Evolutionary conservation across 2,888 invertebrate genomes (phyloP), one percentile per base, ranked within the genome.

Genomic region (Heliothis peltigera): DNA sequence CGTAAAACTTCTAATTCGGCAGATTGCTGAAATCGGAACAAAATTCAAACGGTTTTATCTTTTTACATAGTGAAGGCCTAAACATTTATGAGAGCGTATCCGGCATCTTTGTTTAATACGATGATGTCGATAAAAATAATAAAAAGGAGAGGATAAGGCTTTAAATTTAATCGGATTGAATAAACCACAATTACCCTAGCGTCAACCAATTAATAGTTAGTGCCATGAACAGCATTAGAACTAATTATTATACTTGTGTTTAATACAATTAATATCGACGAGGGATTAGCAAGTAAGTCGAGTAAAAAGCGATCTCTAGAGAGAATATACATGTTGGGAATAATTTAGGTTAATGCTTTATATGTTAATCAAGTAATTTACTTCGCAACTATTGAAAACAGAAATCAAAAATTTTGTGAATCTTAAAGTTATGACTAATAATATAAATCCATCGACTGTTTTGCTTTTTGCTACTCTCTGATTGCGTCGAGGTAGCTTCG

Each of bases 181-280:
- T 19, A 22, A 42, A 58, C 46, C 53, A 46, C 56, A 51, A 21
- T 70, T 18, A 58, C 64, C 64, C 49, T 49, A 43, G 53, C 56
- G 21, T 43, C 32, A 15, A 47, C 51, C 59, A 64, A 75, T 78
- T 75, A 70, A 78, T 73, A 63, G 65, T 65, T 58, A 42, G 22
- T 47, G 44, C 52, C 72, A 73, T 64, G 64, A 75, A 75, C 74
- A 70, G 46, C 18, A 22, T 52, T 48, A 64, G 58, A 60, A 76
- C 76, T 83, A 84, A 84, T 85, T 80, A 82, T 71, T 55, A 56
- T 48, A 56, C 63, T 62, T 70, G 76, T 80, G 56, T 19, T 66
- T 58, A 48, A 64, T 46, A 35, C 56, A 72, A 80, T 83, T 81
- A 78, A 74, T 80, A 73, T 75, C 54, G 73, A 39, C n/a, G 4